Conservation (phyloP, 2,113 vertebrate species). For the Chionodraco myersi region DNA sequence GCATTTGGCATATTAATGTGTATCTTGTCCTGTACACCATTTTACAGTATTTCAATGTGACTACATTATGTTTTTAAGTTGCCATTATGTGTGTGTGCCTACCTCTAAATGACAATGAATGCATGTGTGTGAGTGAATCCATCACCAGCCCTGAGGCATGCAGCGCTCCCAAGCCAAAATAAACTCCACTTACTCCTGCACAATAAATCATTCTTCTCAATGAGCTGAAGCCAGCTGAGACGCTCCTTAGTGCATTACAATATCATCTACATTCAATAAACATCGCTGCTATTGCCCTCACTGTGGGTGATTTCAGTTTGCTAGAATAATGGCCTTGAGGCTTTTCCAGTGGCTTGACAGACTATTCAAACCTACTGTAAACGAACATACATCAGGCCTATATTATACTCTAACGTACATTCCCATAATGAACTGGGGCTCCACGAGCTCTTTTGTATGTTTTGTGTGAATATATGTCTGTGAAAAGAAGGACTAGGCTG, state of each 20-base stretch:
- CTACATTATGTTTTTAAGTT: constrained; percentile 43
- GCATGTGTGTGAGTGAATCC: constrained; percentile 64
- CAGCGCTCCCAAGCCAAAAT: constrained; percentile 80
- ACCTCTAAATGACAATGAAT: constrained; percentile 60
- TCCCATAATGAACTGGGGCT: constrained; percentile 47
- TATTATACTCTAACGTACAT: constrained; percentile 43
- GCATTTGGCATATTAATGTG: constrained; percentile 34
- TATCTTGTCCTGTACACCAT: constrained; percentile 20
- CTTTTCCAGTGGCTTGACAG: constrained; percentile 48
- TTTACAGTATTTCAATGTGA: constrained; percentile 29
- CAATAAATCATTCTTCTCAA: constrained; percentile 84
- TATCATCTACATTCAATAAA: constrained; percentile 79
- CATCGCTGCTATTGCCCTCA: constrained; percentile 63
- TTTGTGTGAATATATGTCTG: constrained; percentile 19
- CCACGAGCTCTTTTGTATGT: constrained; percentile 53
- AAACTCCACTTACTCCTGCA: constrained; percentile 79
- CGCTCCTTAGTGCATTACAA: constrained; percentile 75
- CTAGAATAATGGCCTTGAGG: constrained; percentile 65
- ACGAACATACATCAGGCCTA: constrained; percentile 42
- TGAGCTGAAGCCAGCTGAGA: constrained; percentile 81
- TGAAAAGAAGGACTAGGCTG: neutral
- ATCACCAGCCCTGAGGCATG: constrained; percentile 74
- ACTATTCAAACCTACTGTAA: constrained; percentile 42
- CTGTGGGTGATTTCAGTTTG: constrained; percentile 66
- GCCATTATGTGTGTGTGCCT: constrained; percentile 27